Percentiles rank a stretch among this genome's conserved stretches.
These are phyloP conservation scores for Pangasianodon gigas DNA, from an alignment of 2,113 vertebrate species.

Conservation along the genomic window DNA sequence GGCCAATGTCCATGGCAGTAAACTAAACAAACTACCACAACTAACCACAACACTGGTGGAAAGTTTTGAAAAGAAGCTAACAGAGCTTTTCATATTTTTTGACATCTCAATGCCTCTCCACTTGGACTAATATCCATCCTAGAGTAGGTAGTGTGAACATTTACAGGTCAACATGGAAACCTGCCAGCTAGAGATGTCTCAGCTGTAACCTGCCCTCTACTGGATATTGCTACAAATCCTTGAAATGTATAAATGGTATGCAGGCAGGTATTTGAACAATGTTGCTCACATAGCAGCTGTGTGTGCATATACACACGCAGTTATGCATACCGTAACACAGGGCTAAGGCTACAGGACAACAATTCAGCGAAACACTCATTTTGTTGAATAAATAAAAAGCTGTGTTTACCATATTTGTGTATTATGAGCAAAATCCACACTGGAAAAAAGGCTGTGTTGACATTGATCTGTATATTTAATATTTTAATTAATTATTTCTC, in stretches of 20 bases:
- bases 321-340: background rate
- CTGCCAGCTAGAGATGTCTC: background rate
- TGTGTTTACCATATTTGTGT: background rate
- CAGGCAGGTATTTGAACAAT: background rate
- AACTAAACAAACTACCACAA: background rate
- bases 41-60: background rate
- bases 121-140: background rate
- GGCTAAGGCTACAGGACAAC: background rate
- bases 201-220: background rate
- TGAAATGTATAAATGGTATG: background rate
- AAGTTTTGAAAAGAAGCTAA: background rate
- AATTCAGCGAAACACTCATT: conserved; percentile 4
- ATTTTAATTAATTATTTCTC: background rate
- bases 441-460: background rate
- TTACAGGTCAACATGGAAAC: background rate
- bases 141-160: too few species aligned
- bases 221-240: background rate
- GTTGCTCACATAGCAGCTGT: background rate
- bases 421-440: background rate
- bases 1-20: background rate
- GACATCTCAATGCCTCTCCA: background rate
- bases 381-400: conserved; percentile 22
- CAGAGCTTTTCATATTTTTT: background rate
- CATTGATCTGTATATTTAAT: background rate
- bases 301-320: background rate